Percentiles rank a stretch among this genome's conserved stretches.
Conservation (phyloP, 1,140 invertebrate genomes). For the Micrasema longulum region DNA sequence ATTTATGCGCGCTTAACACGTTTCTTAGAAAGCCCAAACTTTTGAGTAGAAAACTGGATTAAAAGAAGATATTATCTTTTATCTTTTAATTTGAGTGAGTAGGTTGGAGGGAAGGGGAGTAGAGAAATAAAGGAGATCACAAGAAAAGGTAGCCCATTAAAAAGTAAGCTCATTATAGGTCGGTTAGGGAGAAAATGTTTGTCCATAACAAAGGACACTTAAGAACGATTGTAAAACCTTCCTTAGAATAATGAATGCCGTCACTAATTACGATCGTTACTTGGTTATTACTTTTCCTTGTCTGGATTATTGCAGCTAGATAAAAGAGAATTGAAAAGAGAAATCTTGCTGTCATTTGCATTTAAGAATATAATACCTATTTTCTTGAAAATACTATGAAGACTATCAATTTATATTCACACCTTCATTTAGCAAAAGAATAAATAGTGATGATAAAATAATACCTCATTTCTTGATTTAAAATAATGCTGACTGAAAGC, state of each 20-base stretch:
- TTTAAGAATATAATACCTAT: too few species aligned
- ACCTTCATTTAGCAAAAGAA: too few species aligned
- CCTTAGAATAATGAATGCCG: background rate
- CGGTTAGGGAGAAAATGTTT: slow-evolving; percentile 26
- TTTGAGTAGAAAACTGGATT: slow-evolving; percentile 41
- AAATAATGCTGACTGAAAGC: too few species aligned
- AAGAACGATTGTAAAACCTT: slow-evolving; percentile 13
- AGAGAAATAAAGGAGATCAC: slow-evolving; percentile 24
- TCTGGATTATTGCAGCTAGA: slow-evolving; percentile 1
- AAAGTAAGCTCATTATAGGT: slow-evolving; percentile 41
- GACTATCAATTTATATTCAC: too few species aligned
- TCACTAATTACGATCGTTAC: background rate
- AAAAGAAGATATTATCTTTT: slow-evolving; percentile 53
- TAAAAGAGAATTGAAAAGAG: too few species aligned
- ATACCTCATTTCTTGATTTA: too few species aligned
- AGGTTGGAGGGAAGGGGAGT: slow-evolving; percentile 13
- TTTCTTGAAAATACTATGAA: too few species aligned
- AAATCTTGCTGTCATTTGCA: background rate
- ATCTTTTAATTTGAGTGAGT: slow-evolving; percentile 54
- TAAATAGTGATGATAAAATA: too few species aligned
- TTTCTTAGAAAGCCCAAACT: slow-evolving; percentile 29
- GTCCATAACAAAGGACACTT: slow-evolving; percentile 11
- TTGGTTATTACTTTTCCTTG: slow-evolving; percentile 18
- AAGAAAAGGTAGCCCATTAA: slow-evolving; percentile 43
- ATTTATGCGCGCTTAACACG: slow-evolving; percentile 29